phyloP scores from a whole-genome alignment of 1,140 invertebrate species.

The Acromyrmex echinatior region DNA sequence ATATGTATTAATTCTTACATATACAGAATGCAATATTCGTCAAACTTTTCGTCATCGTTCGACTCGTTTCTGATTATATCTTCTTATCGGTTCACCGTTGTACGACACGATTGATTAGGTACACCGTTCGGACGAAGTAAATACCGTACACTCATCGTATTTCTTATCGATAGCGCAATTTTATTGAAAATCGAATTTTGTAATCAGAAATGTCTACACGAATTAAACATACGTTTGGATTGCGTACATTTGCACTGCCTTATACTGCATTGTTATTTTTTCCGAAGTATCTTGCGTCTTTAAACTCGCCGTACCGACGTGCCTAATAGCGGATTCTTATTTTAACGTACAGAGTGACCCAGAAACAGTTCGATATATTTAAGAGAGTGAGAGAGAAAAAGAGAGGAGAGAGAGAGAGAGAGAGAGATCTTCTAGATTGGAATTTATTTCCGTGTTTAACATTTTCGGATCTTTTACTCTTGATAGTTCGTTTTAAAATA shows the following conservation, averaged over 20 bases:
- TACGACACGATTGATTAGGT: conserved; percentile 11
- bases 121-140: not conserved
- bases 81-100: conserved; percentile 22
- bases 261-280: conserved; percentile 20
- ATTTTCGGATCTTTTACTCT: not conserved
- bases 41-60: not conserved
- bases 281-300: not conserved
- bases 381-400: not conserved
- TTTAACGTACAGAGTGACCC: conserved; percentile 43
- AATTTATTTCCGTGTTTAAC: not conserved
- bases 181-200: not conserved
- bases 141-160: not conserved
- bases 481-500: not conserved
- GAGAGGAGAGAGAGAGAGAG: not conserved
- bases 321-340: conserved; percentile 49
- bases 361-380: not conserved
- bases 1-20: not conserved
- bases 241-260: not conserved
- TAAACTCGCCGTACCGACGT: not conserved
- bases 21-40: not conserved
- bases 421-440: conserved; percentile 5
- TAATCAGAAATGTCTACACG: not conserved
- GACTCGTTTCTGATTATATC: conserved; percentile 2
- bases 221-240: not conserved
- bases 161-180: conserved; percentile 17